These are phyloP conservation scores for Nymphalis c-album DNA, from an alignment of 2,888 invertebrate species.

Conservation along the genomic window DNA sequence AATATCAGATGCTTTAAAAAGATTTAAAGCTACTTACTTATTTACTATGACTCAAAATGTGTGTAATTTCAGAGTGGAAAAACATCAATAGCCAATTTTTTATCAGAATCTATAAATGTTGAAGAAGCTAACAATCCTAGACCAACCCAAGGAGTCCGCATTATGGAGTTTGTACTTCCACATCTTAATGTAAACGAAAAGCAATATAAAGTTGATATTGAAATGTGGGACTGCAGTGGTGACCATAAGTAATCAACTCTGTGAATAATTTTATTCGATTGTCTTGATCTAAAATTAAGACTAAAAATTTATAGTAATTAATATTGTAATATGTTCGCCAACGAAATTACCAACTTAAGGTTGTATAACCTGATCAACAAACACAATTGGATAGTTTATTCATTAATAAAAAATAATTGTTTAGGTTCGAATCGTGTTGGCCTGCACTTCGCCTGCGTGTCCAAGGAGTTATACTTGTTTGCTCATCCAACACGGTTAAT, in stretches of 20 bases:
- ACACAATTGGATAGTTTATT: neutral
- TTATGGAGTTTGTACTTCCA: constrained; percentile 88
- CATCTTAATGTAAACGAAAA: constrained; percentile 82
- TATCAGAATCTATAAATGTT: constrained; percentile 84
- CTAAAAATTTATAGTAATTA: no score
- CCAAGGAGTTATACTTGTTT: constrained; percentile 87
- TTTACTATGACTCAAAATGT: neutral
- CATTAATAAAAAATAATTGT: constrained; percentile 33
- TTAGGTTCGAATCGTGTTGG: constrained; percentile 89
- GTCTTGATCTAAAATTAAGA: no score
- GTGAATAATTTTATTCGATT: no score
- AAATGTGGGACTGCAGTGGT: constrained; percentile 91
- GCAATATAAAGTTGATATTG: constrained; percentile 84
- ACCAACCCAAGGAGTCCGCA: constrained; percentile 87
- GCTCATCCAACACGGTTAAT: constrained; percentile 74
- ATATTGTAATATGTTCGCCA: no score
- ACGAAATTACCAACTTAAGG: no score
- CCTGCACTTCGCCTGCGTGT: constrained; percentile 86
- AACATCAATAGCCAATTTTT: constrained; percentile 85
- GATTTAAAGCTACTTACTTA: constrained; percentile 9
- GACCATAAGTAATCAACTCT: constrained; percentile 82
- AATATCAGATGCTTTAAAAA: neutral
- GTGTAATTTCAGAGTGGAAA: constrained; percentile 84
- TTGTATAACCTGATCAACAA: no score
- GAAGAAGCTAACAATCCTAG: constrained; percentile 83